Evolutionary conservation across 2,888 invertebrate genomes (phyloP), one percentile per base, ranked within the genome.

Genomic region (Exephanes ischioxanthus): DNA sequence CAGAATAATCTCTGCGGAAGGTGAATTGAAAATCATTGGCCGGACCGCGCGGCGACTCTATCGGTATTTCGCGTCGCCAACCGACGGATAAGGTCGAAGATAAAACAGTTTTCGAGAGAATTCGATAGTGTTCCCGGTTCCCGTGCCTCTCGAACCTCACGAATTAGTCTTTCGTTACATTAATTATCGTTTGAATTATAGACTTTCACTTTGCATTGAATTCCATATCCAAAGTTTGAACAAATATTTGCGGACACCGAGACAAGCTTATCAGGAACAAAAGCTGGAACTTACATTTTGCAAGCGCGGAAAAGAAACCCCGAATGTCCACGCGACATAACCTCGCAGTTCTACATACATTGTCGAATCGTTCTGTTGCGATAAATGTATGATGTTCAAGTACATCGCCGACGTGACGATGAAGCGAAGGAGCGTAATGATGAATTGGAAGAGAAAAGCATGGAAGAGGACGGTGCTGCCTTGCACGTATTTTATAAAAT

Each of bases 321-420:
- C 30, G 7, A n/a, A n/a, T 3, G 9, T 26, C 16, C 16, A 63
- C 6, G 37, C 22, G 63, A 37, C 14, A 79, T 79, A 79, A 71
- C 79, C 79, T 71, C 70, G 26, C 37, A 71, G 16, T 33, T 2
- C 9, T 33, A 9, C 30, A 14, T 1, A 30, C 16, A 16, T 16
- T 30, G 6, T 33, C 63, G 63, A 53, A 19, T 26, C 22, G 33
- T 19, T 16, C 19, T 7, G 55, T 53, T 45, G 76, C 76, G 83
- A 67, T 63, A 66, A 14, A 71, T 51, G 14, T 41, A 77, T 33
- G 58, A 84, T 80, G 84, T 84, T 84, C 11, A 76, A 80, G 71
- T 33, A 6, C 48, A 16, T 84, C 16, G 6, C 67, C 2, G 33
- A 30, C 26, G 22, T 58, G 4, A 37, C 72, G n/a, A 77, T 72